Percentiles rank a stretch among this genome's conserved stretches.
Conservation (phyloP, 2,113 vertebrate species). For the Otocyon megalotis region DNA sequence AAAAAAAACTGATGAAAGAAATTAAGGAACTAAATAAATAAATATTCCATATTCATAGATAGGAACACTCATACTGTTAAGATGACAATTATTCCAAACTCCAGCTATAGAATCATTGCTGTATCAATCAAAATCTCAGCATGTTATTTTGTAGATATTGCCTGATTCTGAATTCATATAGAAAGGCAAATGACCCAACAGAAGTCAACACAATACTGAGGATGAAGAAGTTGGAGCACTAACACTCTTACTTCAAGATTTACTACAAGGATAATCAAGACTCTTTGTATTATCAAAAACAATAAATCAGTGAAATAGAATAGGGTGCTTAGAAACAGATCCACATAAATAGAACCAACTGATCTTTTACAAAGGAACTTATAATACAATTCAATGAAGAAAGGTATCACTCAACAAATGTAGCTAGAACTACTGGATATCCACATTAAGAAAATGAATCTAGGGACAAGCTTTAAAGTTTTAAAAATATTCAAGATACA, state of each 20-base stretch:
- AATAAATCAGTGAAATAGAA: neutral
- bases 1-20: neutral
- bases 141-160: neutral
- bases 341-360: neutral
- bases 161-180: neutral
- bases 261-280: neutral
- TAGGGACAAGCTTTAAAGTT: neutral
- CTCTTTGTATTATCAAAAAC: neutral
- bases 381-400: neutral
- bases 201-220: neutral
- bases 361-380: neutral
- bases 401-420: neutral
- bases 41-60: neutral
- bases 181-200: neutral
- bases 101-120: neutral
- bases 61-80: neutral
- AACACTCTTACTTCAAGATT: neutral
- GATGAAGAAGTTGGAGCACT: neutral
- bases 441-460: neutral
- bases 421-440: neutral
- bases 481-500: neutral
- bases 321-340: neutral
- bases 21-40: neutral
- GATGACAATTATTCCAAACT: neutral
- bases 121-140: neutral